Evolutionary conservation across 2,888 invertebrate genomes (phyloP).

Genomic region (Meteorus cinctellus): DNA sequence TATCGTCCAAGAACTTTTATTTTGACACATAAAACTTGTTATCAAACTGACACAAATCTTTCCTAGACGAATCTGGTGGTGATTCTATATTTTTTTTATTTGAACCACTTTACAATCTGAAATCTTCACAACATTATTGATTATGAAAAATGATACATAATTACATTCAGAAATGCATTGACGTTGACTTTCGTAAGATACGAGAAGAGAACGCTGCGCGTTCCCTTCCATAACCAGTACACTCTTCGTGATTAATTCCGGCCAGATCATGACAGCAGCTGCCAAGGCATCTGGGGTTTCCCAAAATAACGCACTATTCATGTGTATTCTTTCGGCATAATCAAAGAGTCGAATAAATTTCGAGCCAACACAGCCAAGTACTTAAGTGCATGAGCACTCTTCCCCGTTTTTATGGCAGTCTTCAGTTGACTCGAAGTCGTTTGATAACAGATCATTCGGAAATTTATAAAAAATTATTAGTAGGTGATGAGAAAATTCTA

Average conservation of each 20-base stretch:
- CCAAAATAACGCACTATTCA: constrained; percentile 56
- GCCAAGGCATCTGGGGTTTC: constrained; percentile 56
- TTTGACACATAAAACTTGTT: too few relatives aligned
- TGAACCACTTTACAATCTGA: too few relatives aligned
- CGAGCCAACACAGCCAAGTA: constrained; percentile 71
- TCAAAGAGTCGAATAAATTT: constrained; percentile 74
- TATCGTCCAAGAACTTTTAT: too few relatives aligned
- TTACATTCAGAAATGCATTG: constrained; percentile 40
- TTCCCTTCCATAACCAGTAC: constrained; percentile 54
- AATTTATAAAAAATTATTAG: too few relatives aligned
- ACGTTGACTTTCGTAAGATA: constrained; percentile 49
- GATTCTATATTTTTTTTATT: too few relatives aligned
- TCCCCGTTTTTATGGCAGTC: too few relatives aligned
- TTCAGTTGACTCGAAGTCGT: too few relatives aligned
- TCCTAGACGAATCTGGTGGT: too few relatives aligned
- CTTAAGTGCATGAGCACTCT: constrained; percentile 75
- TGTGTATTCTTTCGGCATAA: constrained; percentile 70
- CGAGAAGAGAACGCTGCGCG: constrained; percentile 56
- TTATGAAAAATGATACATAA: constrained; percentile 39
- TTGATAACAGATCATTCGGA: too few relatives aligned
- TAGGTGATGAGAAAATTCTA: too few relatives aligned
- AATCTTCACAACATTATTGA: too few relatives aligned
- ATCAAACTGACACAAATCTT: too few relatives aligned
- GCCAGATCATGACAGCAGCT: constrained; percentile 57
- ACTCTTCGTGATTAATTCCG: constrained; percentile 49